A percentile compares a stretch with the other conserved stretches of the same genome.
Evolutionary conservation across 2,797 vertebrate genomes (phyloP).

Genomic region (Myiothlypis chrysogaster): DNA sequence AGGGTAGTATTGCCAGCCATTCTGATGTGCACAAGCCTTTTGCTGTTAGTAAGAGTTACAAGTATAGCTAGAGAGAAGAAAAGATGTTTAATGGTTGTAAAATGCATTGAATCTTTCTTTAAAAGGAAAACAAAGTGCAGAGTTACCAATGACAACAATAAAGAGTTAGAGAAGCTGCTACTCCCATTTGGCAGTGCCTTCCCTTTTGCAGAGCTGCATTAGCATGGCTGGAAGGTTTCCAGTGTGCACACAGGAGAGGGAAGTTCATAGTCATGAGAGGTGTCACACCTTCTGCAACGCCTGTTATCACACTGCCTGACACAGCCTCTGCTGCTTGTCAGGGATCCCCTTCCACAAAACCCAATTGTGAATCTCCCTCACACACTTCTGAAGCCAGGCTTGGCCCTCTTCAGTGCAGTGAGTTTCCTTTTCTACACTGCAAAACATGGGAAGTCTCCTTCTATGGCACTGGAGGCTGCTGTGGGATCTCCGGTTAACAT

Average conservation of each 20-base stretch:
- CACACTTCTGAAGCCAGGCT: neutral
- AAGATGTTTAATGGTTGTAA: constrained; percentile 40
- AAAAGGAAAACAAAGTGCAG: constrained; percentile 10
- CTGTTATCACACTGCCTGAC: neutral
- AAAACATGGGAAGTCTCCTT: constrained; percentile 53
- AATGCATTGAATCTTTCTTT: constrained; percentile 46
- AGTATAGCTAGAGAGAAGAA: constrained; percentile 27
- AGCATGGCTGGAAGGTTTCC: constrained; percentile 33
- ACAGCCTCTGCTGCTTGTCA: neutral
- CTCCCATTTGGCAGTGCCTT: constrained; percentile 30
- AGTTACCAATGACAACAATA: constrained; percentile 34
- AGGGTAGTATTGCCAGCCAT: neutral
- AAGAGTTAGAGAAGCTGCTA: constrained; percentile 25
- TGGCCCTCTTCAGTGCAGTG: neutral
- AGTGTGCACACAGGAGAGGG: neutral
- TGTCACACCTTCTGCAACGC: neutral
- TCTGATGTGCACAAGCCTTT: neutral
- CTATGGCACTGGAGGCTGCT: constrained; percentile 51
- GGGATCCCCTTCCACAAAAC: neutral
- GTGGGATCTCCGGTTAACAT: constrained; percentile 61
- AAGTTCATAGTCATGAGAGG: neutral
- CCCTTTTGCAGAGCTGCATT: neutral
- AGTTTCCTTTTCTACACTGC: neutral
- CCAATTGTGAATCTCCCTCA: neutral
- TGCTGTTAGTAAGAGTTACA: neutral